Evolutionary conservation across 2,888 invertebrate genomes (phyloP), one percentile per base, ranked within the genome.

Genomic region (Subacronicta megacephala): DNA sequence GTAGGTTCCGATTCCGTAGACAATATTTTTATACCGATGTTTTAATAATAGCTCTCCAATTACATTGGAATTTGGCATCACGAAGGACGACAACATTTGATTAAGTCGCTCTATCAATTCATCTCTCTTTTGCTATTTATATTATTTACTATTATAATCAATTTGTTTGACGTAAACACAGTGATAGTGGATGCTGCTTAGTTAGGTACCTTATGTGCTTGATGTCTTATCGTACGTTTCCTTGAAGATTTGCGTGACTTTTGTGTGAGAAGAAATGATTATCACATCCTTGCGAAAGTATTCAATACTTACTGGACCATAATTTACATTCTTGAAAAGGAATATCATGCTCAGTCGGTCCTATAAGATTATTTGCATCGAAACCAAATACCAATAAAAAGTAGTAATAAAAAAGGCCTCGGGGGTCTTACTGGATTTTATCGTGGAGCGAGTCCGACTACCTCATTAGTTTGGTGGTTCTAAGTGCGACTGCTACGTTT

Each of bases 1-100:
- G 29, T 42, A 62, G 20, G 46, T 70, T 72, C 62, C 56, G 63
- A 72, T 68, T 60, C 56, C 45, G 50, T 50, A 56, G 45, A 65
- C 46, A 61, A 23, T 56, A 68, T 64, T 55, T 63, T 67, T 60
- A 60, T 49, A 41, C 37, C 42, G 17, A 57, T 44, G 38, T 62
- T 64, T 63, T 45, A 63, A 72, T 81, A 82, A 80, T 78, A 76
- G 65, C 72, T 83, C 75, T 71, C 75, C 80, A 79, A 83, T 81
- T 82, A 82, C 72, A 75, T 75, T 70, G 77, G 82, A 78, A 82
- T 80, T 79, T 75, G 58, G 72, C 65, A 75, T 72, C 55, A 67
- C 62, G 78, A 82, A 82, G 81, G 78, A 80, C 77, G 72, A 60
- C 73, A 70, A 62, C 77, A 72, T 78, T 69, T 77, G 75, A 83